A percentile compares a stretch with the other conserved stretches of the same genome.
Conservation (phyloP, 1,140 invertebrate genomes). For the Tetramorium alpestre region DNA sequence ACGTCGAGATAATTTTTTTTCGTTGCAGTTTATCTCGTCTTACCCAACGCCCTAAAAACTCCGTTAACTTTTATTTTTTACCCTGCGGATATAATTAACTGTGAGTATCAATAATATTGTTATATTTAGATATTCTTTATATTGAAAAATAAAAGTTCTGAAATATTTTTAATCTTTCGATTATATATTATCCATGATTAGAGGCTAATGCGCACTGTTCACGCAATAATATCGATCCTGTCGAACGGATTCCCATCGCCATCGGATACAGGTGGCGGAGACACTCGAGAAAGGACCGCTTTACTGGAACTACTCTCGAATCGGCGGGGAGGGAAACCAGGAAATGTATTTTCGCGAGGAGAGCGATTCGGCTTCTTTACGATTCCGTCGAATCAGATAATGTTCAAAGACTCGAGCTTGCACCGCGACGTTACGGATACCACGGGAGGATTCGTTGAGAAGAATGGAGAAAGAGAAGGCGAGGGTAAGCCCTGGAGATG, state of each 20-base stretch:
- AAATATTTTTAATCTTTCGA: background rate
- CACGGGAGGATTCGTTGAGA: slow-evolving; percentile 48
- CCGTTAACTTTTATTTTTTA: background rate
- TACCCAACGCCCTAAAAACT: background rate
- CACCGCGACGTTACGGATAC: slow-evolving; percentile 44
- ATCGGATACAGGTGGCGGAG: background rate
- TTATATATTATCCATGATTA: background rate
- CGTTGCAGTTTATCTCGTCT: background rate
- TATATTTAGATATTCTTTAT: background rate
- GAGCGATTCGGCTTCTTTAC: slow-evolving; percentile 65
- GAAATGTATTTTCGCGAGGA: slow-evolving; percentile 48
- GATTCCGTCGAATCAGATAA: slow-evolving; percentile 66
- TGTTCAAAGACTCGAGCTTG: slow-evolving; percentile 50
- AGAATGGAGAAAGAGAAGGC: slow-evolving; percentile 38
- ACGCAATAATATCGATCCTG: slow-evolving; percentile 27
- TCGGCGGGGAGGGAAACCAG: background rate
- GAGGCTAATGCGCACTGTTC: background rate
- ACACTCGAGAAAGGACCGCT: slow-evolving; percentile 22
- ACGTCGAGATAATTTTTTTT: background rate
- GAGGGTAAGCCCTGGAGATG: slow-evolving; percentile 58
- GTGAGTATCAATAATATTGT: background rate
- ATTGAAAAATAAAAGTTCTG: background rate
- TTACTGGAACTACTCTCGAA: slow-evolving; percentile 5
- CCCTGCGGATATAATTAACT: background rate
- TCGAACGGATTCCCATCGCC: slow-evolving; percentile 34